These are phyloP conservation scores for Andricus curvator DNA, from an alignment of 2,888 invertebrate genomes.

Conservation along the genomic window DNA sequence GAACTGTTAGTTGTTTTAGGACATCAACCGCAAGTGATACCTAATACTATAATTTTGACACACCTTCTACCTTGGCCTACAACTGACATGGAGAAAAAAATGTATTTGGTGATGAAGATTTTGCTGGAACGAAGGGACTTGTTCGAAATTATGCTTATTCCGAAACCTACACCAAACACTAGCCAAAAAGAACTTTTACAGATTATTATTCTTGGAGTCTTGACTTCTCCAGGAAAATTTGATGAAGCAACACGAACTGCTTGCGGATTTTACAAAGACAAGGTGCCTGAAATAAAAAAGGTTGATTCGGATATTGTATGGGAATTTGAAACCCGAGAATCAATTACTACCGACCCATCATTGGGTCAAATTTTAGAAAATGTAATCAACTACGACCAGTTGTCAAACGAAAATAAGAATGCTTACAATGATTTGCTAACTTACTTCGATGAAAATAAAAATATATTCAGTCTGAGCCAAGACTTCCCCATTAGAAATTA, in stretches of 20 bases:
- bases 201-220: not conserved
- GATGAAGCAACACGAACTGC: not conserved
- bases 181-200: not conserved
- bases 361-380: constrained; percentile 54
- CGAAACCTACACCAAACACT: not conserved
- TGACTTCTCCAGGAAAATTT: not conserved
- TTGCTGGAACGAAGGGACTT: not conserved
- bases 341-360: constrained; percentile 37
- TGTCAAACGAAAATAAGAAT: constrained; percentile 48
- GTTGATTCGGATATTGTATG: not conserved
- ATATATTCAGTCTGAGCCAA: constrained; percentile 51
- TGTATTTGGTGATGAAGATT: not conserved
- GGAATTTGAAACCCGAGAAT: constrained; percentile 46
- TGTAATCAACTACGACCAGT: constrained; percentile 50
- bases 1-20: not conserved
- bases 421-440: constrained; percentile 55
- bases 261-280: constrained; percentile 43
- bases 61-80: not conserved
- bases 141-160: not conserved
- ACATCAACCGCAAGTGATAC: not conserved
- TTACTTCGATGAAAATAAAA: constrained; percentile 51
- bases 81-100: not conserved
- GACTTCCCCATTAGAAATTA: constrained; percentile 51
- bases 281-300: not conserved
- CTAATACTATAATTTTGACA: not conserved